A percentile compares a stretch with the other conserved stretches of the same genome.
These are phyloP conservation scores for Catharus bicknelli DNA, from an alignment of 2,113 vertebrate genomes.

Conservation along the genomic window DNA sequence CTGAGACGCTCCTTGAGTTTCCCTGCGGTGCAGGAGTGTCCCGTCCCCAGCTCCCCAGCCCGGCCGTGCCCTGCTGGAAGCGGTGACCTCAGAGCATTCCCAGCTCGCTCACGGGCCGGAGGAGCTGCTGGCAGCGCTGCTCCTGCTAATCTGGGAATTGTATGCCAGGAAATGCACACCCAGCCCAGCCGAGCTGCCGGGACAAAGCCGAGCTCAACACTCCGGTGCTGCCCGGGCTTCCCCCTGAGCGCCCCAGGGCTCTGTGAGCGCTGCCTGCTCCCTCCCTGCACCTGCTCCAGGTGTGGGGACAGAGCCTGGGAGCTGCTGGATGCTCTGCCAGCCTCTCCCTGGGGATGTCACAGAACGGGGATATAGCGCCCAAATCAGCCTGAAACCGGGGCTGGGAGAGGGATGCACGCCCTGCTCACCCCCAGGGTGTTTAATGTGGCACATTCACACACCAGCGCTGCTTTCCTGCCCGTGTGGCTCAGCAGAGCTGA, in stretches of 20 bases:
- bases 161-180: constrained; percentile 69
- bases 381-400: neutral
- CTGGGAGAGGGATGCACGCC: neutral
- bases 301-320: neutral
- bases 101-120: neutral
- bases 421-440: neutral
- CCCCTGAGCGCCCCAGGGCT: neutral
- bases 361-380: neutral
- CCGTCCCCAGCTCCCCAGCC: accelerated
- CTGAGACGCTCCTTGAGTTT: accelerated
- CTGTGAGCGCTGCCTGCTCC: accelerated
- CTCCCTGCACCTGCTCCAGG: neutral
- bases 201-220: constrained; percentile 34
- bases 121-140: constrained; percentile 34
- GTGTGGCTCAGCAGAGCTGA: neutral
- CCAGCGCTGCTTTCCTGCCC: neutral
- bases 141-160: constrained; percentile 70
- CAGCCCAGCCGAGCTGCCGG: constrained; percentile 47
- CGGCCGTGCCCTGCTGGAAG: neutral
- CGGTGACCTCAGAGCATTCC: neutral
- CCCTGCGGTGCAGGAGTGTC: neutral
- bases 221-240: neutral
- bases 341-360: neutral
- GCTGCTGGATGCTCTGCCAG: neutral
- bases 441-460: neutral